Base-by-base conservation (phyloP, 2,888 invertebrate genomes). In the Pomacea canaliculata region DNA sequence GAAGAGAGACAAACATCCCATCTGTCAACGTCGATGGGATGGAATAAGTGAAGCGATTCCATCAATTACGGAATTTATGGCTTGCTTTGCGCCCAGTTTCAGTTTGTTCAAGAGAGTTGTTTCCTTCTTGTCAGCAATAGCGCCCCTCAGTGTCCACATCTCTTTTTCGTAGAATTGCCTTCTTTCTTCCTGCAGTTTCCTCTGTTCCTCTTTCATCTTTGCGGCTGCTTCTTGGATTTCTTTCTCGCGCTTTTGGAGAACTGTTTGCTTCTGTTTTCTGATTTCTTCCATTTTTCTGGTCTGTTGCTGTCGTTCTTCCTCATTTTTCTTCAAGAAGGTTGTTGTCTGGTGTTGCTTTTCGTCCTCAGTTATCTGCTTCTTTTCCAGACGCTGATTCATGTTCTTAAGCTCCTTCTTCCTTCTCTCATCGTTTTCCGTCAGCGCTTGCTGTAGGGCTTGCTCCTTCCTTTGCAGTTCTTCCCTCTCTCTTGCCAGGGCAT, bases 361-460 rank as follows among this genome's bases (percentile, higher is more conserved):
- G 27, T 73, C 72, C 37, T 65, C 18, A 27, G 37, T 73, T 27
- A 73, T 46, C 56, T 66, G 51, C 72, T 73, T 66, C 66, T 73
- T 65, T 56, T 73, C 18, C 72, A 73, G 51, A 56, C 18, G 18
- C 51, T 51, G n/a, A 49, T 62, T 48, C 63, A 71, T n/a, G 27
- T 37, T 56, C 66, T 56, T 19, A 51, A 23, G 23, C 72, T 73
- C 72, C 7, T 8, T 27, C 27, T 23, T 56, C n/a, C 37, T 56
- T 27, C 12, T 8, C 27, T 48, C 59, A 65, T 73, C 49, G 56
- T 48, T 1, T 27, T n/a, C 37, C 63, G 19, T 71, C 72, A 65
- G 49, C 65, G 27, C 56, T 56, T 9, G 27, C 66, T 56, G 51
- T 10, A 66, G 72, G 27, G n/a, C 56, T 12, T n/a, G 65, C 37